Evolutionary conservation across 1,140 invertebrate genomes (phyloP), one percentile per base, ranked within the genome.

Genomic region (Littorina saxatilis): DNA sequence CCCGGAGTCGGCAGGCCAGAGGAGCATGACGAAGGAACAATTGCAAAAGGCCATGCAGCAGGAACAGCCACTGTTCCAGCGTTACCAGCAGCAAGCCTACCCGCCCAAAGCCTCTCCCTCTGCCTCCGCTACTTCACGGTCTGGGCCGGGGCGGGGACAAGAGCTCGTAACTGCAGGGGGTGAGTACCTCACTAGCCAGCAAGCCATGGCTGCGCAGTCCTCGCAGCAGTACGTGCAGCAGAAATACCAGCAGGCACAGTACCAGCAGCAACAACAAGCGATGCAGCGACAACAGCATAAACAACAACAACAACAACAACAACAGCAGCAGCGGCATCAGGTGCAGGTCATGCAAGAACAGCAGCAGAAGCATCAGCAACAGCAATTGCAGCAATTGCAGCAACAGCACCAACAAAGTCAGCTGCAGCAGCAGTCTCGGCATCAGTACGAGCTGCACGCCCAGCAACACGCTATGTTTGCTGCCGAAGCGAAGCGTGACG

Each of bases 41-140:
- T n/a, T 63, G 55, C 58, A 63, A 17, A 61, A 58, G 23, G 35
- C 76, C 35, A 58, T 63, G 35, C 52, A 40, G 39, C 27, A 63
- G 9, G 55, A 61, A 39, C 55, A 66, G 55, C 74, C 58, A 32
- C 74, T 61, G 20, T 52, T 52, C 23, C 74, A 78, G 76, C 52
- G 52, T 20, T 58, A 78, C 13, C 52, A 58, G 58, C 73, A 75
- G 11, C 76, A 78, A 23, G 17, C 29, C 76, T 78, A 61, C 76
- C 76, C 76, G 7, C 76, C 37, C 35, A 78, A 78, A 40, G 29
- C 74, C 55, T 20, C 76, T 11, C 17, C 52, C 35, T 13, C 43
- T 29, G 20, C 70, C 13, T n/a, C 40, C 43, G 3, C 70, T n/a
- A 4, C 70, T n/a, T 17, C 43, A 73, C 70, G 17, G 43, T 17